A percentile compares a stretch with the other conserved stretches of the same genome.
Evolutionary conservation across 2,797 vertebrate species (phyloP).

Genomic region (Margarornis squamiger): DNA sequence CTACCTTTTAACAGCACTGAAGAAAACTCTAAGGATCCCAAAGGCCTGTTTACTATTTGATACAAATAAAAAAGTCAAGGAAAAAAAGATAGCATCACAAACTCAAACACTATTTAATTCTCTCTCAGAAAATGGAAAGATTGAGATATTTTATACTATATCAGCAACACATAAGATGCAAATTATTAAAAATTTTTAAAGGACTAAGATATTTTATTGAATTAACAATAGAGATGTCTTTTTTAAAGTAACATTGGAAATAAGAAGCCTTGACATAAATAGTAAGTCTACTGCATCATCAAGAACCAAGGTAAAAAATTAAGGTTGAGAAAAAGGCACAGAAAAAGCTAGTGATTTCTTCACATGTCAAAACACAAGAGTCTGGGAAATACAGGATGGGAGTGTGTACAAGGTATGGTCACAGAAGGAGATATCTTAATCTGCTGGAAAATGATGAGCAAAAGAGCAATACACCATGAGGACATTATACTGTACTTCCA

Average conservation of each 20-base stretch:
- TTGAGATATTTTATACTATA: neutral
- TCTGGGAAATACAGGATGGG: neutral
- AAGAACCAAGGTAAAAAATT: neutral
- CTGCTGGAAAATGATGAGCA: neutral
- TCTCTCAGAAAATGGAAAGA: neutral
- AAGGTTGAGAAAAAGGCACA: neutral
- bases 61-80: neutral
- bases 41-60: neutral
- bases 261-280: neutral
- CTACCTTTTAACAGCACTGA: neutral
- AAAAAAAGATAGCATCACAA: neutral
- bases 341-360: neutral
- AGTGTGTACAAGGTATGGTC: neutral
- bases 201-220: neutral
- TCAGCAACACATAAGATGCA: neutral
- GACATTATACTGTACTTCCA: neutral
- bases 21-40: neutral
- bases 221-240: neutral
- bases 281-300: neutral
- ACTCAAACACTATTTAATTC: neutral
- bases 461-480: neutral
- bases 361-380: neutral
- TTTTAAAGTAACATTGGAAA: neutral
- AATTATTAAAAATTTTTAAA: neutral
- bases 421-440: neutral